Percentiles rank a stretch among this genome's conserved stretches.
These are phyloP conservation scores for Pycnonotus jocosus DNA, from an alignment of 2,113 vertebrate genomes.

Conservation along the genomic window DNA sequence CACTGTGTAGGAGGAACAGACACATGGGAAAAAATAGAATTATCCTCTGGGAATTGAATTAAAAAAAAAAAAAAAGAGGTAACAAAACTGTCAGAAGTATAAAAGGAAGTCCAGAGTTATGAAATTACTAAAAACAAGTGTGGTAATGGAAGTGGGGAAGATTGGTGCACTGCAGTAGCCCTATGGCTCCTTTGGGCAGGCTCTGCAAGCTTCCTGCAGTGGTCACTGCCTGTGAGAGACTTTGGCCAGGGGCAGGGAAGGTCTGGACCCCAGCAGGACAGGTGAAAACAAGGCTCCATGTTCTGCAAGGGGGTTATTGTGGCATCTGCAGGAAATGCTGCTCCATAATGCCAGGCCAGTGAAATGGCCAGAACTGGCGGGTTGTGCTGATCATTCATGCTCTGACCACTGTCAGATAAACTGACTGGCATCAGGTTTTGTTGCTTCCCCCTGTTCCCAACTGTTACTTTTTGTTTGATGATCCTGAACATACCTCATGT, in stretches of 20 bases:
- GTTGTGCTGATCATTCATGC: accelerated
- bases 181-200: neutral
- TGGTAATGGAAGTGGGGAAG: neutral
- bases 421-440: neutral
- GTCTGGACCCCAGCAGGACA: neutral
- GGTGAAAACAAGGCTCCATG: neutral
- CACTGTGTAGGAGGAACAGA: neutral
- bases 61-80: neutral
- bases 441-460: neutral
- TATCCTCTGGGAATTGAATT: neutral
- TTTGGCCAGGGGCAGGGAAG: neutral
- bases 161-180: neutral
- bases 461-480: neutral
- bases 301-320: neutral
- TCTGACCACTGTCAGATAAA: neutral
- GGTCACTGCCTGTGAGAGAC: neutral
- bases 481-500: neutral
- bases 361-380: neutral
- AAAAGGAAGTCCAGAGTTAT: neutral
- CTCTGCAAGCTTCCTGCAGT: neutral
- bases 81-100: neutral
- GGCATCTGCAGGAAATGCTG: neutral
- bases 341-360: neutral
- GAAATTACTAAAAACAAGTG: neutral
- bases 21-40: neutral